Evolutionary conservation across 1,140 invertebrate species (phyloP).

Genomic region (Drosophila rufa): DNA sequence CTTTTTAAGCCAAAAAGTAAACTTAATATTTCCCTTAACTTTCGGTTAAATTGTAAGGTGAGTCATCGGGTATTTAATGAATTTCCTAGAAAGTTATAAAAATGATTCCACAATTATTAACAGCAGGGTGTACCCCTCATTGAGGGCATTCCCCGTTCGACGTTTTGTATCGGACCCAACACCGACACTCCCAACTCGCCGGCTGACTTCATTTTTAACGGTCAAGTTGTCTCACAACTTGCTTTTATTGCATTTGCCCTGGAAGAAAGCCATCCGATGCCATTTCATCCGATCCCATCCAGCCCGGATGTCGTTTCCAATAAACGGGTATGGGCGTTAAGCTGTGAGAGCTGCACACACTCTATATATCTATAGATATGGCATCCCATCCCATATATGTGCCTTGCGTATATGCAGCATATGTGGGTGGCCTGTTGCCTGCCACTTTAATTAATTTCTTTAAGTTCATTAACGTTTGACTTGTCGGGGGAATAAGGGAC

Average conservation of each 20-base stretch:
- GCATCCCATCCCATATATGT: not conserved
- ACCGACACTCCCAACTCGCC: conserved; percentile 1
- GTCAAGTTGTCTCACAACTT: conserved; percentile 49
- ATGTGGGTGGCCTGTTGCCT: conserved; percentile 36
- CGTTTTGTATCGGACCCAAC: not conserved
- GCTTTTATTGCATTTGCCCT: conserved; percentile 77
- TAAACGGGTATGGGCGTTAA: conserved; percentile 68
- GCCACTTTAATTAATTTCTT: conserved; percentile 81
- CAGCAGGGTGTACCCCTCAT: not conserved
- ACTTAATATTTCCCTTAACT: not conserved
- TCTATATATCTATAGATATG: conserved; percentile 7
- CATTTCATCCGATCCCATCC: conserved; percentile 14
- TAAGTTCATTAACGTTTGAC: conserved; percentile 82
- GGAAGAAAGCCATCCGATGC: conserved; percentile 21
- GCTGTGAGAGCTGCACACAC: conserved; percentile 33
- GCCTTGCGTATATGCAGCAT: conserved; percentile 9
- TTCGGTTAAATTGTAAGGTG: not conserved
- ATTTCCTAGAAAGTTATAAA: too few relatives aligned
- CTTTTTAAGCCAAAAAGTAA: not conserved
- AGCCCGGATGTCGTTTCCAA: conserved; percentile 75
- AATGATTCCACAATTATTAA: not conserved
- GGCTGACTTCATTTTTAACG: conserved; percentile 43
- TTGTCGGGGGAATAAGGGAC: conserved; percentile 58
- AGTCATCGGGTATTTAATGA: not conserved
- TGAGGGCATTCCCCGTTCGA: conserved; percentile 7